These are phyloP conservation scores for Pelodiscus sinensis DNA, from an alignment of 2,113 vertebrate species.

Conservation along the genomic window DNA sequence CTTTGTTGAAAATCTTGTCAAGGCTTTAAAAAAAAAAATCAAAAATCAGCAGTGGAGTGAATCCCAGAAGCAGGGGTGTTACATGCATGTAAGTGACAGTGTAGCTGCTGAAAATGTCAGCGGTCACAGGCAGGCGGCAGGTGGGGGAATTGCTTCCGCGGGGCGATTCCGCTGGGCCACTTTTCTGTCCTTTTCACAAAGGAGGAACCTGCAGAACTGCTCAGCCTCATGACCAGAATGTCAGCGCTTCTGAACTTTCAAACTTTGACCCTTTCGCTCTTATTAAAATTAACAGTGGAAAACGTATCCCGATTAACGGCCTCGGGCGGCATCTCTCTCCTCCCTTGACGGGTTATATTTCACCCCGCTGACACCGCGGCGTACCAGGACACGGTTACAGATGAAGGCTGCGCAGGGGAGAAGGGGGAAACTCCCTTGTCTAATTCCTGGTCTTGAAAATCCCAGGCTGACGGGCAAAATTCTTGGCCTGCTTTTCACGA, in stretches of 20 bases:
- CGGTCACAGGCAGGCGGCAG: no score
- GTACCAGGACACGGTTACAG: rapidly evolving
- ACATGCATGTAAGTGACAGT: no score
- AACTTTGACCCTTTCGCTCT: background rate
- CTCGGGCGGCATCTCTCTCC: background rate
- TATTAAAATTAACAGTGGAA: slow-evolving; percentile 14
- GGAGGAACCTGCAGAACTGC: background rate
- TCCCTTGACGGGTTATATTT: background rate
- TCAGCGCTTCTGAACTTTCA: background rate
- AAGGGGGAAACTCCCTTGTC: background rate
- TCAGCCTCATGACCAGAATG: background rate
- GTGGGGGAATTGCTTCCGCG: background rate
- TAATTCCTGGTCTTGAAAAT: background rate
- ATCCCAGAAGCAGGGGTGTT: background rate
- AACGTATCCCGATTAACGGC: background rate
- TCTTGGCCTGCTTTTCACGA: background rate
- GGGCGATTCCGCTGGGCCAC: rapidly evolving
- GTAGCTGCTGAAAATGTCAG: no score
- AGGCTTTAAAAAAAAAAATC: background rate
- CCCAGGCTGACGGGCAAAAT: background rate
- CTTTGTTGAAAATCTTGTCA: background rate
- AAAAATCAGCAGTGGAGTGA: background rate
- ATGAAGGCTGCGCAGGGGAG: rapidly evolving
- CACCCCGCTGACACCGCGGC: rapidly evolving
- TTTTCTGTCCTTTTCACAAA: background rate